Evolutionary conservation across 2,888 invertebrate genomes (phyloP), one percentile per base, ranked within the genome.

Genomic region (Luffia ferchaultella): DNA sequence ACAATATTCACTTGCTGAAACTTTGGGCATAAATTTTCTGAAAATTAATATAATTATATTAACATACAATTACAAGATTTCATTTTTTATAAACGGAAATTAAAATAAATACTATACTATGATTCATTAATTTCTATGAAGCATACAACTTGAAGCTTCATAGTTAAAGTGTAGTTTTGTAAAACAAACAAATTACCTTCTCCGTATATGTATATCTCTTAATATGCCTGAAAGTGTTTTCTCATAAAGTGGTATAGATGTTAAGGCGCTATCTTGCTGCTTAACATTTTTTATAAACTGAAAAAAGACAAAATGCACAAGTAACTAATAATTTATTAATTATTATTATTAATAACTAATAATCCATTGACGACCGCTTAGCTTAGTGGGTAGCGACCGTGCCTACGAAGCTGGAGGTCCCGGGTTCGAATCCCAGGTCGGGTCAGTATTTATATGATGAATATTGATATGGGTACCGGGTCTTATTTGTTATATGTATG

Each of bases 21-120:
- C 90, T 75, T 93, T 93, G 0, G 95, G 95, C 89, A 95, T 94
- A 70, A 95, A 96, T 76, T 96, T 95, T 67, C 95, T 90, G 72
- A 57, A 86, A 80, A 66, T 30, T 30, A 7, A 30, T 30, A 45
- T 45, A 7, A 18, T 3, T 45, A 45, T 15, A 45, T 5, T 5
- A 17, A 15, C 9, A 45, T 45, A 7, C 18, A 17, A 16, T 18
- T 7, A 17, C 45, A 30, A 30, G 5, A 30, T 30, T 30, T 30
- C 12, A 7, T 7, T 30, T 30, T 30, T 30, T 7, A 12, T 12
- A 30, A 30, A 30, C 15, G 30, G 40, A 49, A 49, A 46, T 50
- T 20, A 51, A 43, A 48, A 44, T 46, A 50, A 51, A 45, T 40
- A 45, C 16, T 15, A 7, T n/a, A 44, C 18, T 17, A 45, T 45